Conservation (phyloP, 2,797 vertebrate species). For the Melopsittacus undulatus region DNA sequence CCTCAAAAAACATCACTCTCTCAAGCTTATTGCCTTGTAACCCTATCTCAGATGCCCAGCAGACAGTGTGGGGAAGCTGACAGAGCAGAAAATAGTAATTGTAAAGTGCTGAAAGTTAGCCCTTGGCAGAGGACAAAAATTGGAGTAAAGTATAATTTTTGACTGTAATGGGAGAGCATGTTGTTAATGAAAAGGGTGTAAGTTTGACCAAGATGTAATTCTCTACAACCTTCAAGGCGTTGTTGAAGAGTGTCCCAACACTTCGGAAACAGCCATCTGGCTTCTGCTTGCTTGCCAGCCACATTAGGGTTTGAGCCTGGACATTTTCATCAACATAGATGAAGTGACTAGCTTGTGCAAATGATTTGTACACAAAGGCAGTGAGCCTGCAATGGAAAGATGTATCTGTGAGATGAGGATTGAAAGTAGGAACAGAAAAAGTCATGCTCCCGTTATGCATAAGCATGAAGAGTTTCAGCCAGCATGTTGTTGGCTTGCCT, state of each 20-base stretch:
- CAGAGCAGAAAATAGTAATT: background rate
- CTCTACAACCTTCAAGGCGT: slow-evolving; percentile 79
- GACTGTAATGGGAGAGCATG: background rate
- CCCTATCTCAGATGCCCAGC: background rate
- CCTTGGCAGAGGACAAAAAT: background rate
- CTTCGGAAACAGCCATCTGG: slow-evolving; percentile 80
- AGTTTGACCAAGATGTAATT: background rate
- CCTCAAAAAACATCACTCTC: background rate
- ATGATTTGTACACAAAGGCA: slow-evolving; percentile 86
- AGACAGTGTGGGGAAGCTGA: background rate
- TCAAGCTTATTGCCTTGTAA: background rate
- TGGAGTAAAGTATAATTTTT: background rate
- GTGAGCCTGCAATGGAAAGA: slow-evolving; percentile 79
- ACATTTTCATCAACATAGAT: slow-evolving; percentile 78
- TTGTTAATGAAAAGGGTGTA: background rate
- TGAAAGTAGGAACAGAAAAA: background rate
- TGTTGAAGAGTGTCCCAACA: slow-evolving; percentile 84
- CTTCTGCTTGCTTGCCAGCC: slow-evolving; percentile 78
- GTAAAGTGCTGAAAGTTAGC: background rate
- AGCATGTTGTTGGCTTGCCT: background rate
- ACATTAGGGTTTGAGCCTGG: slow-evolving; percentile 75
- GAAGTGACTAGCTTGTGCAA: slow-evolving; percentile 71
- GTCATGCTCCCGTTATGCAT: background rate
- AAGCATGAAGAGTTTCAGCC: background rate
- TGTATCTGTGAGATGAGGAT: background rate